Evolutionary conservation across 2,888 invertebrate species (phyloP), one percentile per base, ranked within the genome.

Genomic region (Xylota sylvarum): DNA sequence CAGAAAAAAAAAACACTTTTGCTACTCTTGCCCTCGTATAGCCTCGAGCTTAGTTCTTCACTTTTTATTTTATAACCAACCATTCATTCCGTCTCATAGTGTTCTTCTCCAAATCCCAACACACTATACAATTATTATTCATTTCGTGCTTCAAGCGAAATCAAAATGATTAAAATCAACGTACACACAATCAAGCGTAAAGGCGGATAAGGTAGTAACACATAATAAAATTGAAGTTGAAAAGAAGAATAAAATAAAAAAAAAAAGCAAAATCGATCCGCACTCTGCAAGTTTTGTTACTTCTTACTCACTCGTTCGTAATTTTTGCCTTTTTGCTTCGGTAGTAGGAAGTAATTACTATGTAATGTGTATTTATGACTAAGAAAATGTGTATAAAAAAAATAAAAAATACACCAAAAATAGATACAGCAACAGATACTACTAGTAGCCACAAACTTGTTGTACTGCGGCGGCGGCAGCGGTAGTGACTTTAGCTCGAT

Each of bases 351-450:
- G 86, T 86, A 77, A 78, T 82, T 82, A 86, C 82, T 86, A 86
- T 86, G 86, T 86, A 77, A 82, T 82, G 86, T 86, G 86, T 82
- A 73, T 82, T 82, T 73, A 86, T 86, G 82, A 86, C 73, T 86
- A 86, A 86, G 72, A 79, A 74, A 79, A 67, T 73, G 64, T 70
- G 40, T 77, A 32, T 10, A 48, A 48, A 10, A 37, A 5, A 9
- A 35, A 5, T 50, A 48, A 73, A 73, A 40, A 50, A 56, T 17
- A 50, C 5, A 62, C 58, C 43, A 43, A 43, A 43, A 43, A 65
- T 55, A 76, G 56, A 48, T 37, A 60, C 60, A 69, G 40, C 30
- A 40, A 64, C 46, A 48, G 64, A 74, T 48, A 69, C 55, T 32
- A 48, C 55, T 9, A 14, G 27, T n/a, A 48, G 5, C 30, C 30